These are phyloP conservation scores for Nymphalis io DNA, from an alignment of 1,140 invertebrate genomes.

Conservation along the genomic window DNA sequence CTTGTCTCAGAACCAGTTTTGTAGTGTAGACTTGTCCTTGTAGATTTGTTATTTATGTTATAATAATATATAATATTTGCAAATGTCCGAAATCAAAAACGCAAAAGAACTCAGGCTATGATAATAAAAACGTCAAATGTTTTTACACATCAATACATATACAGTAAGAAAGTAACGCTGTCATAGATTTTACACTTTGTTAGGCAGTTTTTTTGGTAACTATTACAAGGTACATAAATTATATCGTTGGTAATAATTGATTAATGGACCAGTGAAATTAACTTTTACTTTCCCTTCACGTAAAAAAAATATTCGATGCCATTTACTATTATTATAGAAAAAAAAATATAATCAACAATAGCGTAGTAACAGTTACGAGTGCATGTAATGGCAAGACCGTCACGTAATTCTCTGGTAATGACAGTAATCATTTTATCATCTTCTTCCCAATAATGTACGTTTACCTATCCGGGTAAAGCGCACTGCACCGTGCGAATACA, in stretches of 20 bases:
- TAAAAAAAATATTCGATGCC: slow-evolving; percentile 33
- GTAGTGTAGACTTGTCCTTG: slow-evolving; percentile 16
- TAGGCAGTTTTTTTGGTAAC: too few relatives aligned
- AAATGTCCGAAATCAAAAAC: too few relatives aligned
- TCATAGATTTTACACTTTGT: too few relatives aligned
- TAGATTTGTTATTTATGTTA: not conserved
- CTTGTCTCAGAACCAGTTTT: slow-evolving; percentile 50
- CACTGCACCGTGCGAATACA: slow-evolving; percentile 52
- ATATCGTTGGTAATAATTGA: not conserved
- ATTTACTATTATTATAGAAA: slow-evolving; percentile 53
- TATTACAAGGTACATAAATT: slow-evolving; percentile 1
- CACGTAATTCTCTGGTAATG: slow-evolving; percentile 69
- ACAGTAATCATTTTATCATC: slow-evolving; percentile 76
- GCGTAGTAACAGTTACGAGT: slow-evolving; percentile 61
- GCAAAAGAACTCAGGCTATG: too few relatives aligned
- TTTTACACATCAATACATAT: too few relatives aligned
- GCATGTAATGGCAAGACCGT: slow-evolving; percentile 61
- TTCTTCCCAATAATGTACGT: slow-evolving; percentile 62
- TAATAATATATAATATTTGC: not conserved
- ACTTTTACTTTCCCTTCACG: slow-evolving; percentile 29
- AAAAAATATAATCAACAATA: slow-evolving; percentile 61
- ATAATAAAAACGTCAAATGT: too few relatives aligned
- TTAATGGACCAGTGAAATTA: not conserved
- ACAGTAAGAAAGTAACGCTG: too few relatives aligned
- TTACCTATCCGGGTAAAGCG: slow-evolving; percentile 45